Base-by-base conservation (phyloP, 2,797 vertebrate species). In the Zenarchopterus dispar region DNA sequence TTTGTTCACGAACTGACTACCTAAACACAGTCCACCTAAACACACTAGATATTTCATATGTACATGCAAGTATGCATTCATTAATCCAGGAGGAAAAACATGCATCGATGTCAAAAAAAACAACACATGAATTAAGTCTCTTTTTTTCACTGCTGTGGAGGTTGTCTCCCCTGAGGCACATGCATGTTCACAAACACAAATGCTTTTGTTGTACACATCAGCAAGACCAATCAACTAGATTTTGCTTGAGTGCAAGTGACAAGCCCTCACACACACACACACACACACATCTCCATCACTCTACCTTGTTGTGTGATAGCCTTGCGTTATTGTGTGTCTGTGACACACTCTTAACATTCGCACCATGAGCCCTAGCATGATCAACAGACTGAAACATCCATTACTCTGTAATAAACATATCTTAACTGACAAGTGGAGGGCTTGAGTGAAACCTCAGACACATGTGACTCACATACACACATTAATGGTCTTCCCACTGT, bases 331-430 rank as follows among this genome's bases (percentile, higher is more conserved):
- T 74, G 43, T 79, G 63, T 72, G 67, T 18, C 59, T 26, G 58
- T 58, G 70, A 67, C 80, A 78, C 76, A 55, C 44, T 71, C 66
- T 55, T 54, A 44, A 73, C 71, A 33, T 80, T 80, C 61, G 70
- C 62, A 73, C 67, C 43, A 46, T 60, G 67, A 80, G 46, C 31
- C 56, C 56, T 39, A 67, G 67, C 70, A 53, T 43, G 60, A 36
- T 62, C 59, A 36, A 64, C 56, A 68, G 67, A 82, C 75, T 58
- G 68, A 66, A 84, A 82, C 73, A 4, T 57, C 80, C 60, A 58
- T 60, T 70, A 70, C 74, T 81, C 70, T 26, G 21, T 80, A 54
- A 73, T 46, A 59, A 62, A 70, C 58, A 67, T 60, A 49, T 48
- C 44, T 62, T 53, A 26, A 44, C 54, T 15, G 41, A 62, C 22